Evolutionary conservation across 2,113 vertebrate genomes (phyloP).

Genomic region (Pteropus alecto): DNA sequence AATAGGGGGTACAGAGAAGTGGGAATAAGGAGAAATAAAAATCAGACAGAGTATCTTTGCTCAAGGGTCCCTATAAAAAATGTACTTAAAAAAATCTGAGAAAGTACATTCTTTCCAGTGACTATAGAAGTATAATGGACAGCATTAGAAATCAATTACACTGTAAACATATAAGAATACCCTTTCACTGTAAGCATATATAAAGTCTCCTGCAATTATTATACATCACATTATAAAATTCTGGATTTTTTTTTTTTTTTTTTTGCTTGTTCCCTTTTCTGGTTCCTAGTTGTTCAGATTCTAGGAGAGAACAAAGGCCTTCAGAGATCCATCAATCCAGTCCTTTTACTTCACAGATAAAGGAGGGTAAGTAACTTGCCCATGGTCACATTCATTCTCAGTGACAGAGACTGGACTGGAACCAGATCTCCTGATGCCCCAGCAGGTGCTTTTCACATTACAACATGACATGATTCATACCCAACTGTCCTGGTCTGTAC

Average conservation of each 20-base stretch:
- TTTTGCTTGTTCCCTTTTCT: conserved; percentile 16
- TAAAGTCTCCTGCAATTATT: not conserved
- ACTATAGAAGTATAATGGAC: not conserved
- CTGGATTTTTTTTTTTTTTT: not conserved
- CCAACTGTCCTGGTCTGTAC: not conserved
- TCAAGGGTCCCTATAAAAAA: not conserved
- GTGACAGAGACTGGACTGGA: not conserved
- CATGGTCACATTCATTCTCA: not conserved
- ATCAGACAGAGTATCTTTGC: not conserved
- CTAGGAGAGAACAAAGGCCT: conserved; percentile 5
- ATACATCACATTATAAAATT: not conserved
- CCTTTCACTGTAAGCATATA: not conserved
- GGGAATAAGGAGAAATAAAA: not conserved
- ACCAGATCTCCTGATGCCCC: not conserved
- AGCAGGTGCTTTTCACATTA: not conserved
- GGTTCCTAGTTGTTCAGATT: not conserved
- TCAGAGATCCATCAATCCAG: not conserved
- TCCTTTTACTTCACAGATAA: conserved; percentile 37
- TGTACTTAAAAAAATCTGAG: not conserved
- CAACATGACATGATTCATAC: not conserved
- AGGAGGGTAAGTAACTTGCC: not conserved
- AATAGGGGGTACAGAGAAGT: not conserved
- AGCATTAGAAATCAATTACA: not conserved
- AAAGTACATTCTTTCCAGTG: not conserved
- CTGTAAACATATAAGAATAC: not conserved